phyloP scores from a whole-genome alignment of 37 sponge, comb jelly and placozoan genomes.

The Beroe ovata region DNA sequence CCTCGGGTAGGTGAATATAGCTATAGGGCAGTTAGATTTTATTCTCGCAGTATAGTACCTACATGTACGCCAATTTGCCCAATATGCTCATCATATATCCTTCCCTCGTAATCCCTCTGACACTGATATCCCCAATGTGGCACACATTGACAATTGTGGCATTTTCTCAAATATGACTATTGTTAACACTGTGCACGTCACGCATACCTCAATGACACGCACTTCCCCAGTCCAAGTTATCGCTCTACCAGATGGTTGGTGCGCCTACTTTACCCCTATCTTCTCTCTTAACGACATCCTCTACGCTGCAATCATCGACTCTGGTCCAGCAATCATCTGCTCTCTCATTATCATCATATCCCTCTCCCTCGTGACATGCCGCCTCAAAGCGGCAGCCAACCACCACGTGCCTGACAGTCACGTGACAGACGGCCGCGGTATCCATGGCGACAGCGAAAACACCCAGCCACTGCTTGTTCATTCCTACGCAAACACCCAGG shows the following conservation, averaged over 20 bases:
- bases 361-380: not conserved
- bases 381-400: not conserved
- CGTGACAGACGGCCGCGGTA: not conserved
- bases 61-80: too few relatives aligned
- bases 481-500: not conserved
- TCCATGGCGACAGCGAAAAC: not conserved
- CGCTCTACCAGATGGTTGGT: constrained; percentile 56
- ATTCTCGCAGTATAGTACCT: too few relatives aligned
- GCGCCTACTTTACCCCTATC: not conserved
- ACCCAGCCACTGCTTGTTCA: not conserved
- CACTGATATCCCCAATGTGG: too few relatives aligned
- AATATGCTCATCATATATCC: too few relatives aligned
- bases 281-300: not conserved
- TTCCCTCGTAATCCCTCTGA: too few relatives aligned
- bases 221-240: constrained; percentile 13
- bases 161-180: too few relatives aligned
- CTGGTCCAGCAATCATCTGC: constrained; percentile 20
- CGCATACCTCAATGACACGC: too few relatives aligned
- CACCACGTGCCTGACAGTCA: not conserved
- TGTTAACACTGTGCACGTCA: too few relatives aligned
- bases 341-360: not conserved
- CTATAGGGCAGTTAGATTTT: too few relatives aligned
- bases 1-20: not conserved
- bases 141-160: too few relatives aligned
- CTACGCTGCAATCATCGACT: not conserved